These are phyloP conservation scores for Etia nguti DNA, from an alignment of 2,113 vertebrate genomes.

Conservation along the genomic window DNA sequence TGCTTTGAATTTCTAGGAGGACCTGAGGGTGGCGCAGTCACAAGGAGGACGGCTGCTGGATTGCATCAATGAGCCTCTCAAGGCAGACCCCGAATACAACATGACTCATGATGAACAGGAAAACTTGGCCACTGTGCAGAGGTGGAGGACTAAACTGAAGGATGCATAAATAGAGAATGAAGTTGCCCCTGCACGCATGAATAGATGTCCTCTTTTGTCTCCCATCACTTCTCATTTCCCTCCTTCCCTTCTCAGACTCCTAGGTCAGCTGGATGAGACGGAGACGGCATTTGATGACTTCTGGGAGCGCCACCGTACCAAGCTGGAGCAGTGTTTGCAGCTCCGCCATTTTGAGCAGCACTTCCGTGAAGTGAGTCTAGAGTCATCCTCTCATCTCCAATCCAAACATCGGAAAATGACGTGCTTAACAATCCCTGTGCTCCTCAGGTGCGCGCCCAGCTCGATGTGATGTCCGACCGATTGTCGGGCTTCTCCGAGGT, in stretches of 20 bases:
- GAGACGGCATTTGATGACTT: constrained; percentile 92
- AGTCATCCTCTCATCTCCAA: too few relatives aligned
- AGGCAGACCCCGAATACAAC: constrained; percentile 77
- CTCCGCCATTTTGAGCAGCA: constrained; percentile 88
- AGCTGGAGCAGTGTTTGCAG: constrained; percentile 89
- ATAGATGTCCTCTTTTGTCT: background rate
- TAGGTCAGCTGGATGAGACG: constrained; percentile 88
- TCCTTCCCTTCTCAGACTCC: constrained; percentile 71
- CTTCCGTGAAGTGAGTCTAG: constrained; percentile 87
- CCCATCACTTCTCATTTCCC: background rate
- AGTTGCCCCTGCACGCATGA: background rate
- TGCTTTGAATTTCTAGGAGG: constrained; percentile 69
- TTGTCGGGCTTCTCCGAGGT: constrained; percentile 80
- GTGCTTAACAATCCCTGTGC: background rate
- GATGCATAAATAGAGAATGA: background rate
- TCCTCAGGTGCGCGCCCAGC: constrained; percentile 79
- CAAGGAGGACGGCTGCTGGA: constrained; percentile 80
- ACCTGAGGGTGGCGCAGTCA: constrained; percentile 81
- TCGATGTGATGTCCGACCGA: constrained; percentile 78
- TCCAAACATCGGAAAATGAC: background rate
- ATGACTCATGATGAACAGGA: constrained; percentile 89
- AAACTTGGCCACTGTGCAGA: constrained; percentile 86
- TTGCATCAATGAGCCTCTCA: constrained; percentile 81
- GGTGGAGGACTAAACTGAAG: constrained; percentile 65
- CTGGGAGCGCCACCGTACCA: constrained; percentile 90